These are phyloP conservation scores for Pheosia tremula DNA, from an alignment of 2,888 invertebrate genomes.

Conservation along the genomic window DNA sequence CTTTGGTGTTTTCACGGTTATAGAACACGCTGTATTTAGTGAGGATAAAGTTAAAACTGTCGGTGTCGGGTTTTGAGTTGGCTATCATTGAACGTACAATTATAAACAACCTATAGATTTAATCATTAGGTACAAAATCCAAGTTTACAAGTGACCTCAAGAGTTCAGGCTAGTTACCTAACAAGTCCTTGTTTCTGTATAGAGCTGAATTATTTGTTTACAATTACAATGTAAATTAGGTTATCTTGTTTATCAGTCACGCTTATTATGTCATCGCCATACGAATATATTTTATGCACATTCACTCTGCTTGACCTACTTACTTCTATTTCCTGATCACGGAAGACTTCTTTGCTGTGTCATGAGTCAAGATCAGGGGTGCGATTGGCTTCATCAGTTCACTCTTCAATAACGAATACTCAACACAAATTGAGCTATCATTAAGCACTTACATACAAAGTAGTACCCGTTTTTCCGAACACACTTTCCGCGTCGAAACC, in stretches of 20 bases:
- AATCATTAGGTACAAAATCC: neutral
- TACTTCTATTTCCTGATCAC: too few relatives aligned
- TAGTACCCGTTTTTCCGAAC: neutral
- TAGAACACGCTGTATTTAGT: too few relatives aligned
- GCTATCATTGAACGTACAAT: too few relatives aligned
- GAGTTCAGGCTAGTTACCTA: slow-evolving; percentile 16
- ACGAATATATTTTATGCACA: neutral
- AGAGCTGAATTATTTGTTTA: slow-evolving; percentile 33
- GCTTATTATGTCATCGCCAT: neutral
- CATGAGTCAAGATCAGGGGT: too few relatives aligned
- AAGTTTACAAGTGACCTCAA: slow-evolving; percentile 23
- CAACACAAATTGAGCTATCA: neutral
- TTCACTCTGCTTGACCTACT: neutral
- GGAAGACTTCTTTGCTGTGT: too few relatives aligned
- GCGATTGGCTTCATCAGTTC: too few relatives aligned
- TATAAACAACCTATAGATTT: neutral
- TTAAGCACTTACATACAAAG: neutral
- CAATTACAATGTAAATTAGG: slow-evolving; percentile 41
- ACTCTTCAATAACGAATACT: too few relatives aligned
- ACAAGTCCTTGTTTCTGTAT: slow-evolving; percentile 23
- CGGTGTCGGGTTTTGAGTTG: too few relatives aligned
- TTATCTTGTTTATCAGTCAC: slow-evolving; percentile 30
- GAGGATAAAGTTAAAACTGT: too few relatives aligned
- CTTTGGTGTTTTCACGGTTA: too few relatives aligned
- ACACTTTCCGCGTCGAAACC: neutral